These are phyloP conservation scores for Rhabdomys pumilio DNA, from an alignment of 2,797 vertebrate species.

Conservation along the genomic window DNA sequence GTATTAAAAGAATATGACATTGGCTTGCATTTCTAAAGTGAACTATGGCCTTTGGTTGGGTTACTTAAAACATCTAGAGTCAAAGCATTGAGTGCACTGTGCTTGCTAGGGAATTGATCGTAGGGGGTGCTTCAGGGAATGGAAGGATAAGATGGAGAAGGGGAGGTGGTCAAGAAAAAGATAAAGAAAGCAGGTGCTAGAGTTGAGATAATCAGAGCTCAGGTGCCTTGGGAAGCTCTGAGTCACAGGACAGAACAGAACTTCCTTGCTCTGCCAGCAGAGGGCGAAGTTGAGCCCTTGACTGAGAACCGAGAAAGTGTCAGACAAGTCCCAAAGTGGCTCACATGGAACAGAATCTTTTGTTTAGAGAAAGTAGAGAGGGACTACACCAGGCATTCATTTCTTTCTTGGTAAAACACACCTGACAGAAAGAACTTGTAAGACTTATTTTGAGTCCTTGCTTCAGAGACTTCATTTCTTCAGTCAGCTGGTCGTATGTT, in stretches of 20 bases:
- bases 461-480: not conserved
- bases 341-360: not conserved
- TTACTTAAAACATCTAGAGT: constrained; percentile 20
- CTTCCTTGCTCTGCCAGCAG: not conserved
- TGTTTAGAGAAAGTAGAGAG: not conserved
- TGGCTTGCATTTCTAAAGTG: not conserved
- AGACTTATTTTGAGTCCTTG: not conserved
- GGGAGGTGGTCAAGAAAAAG: not conserved
- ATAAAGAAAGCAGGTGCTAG: not conserved
- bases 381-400: not conserved
- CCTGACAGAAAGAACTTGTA: not conserved
- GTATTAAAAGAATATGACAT: not conserved
- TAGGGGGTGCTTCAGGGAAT: not conserved
- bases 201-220: not conserved
- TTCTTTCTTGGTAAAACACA: not conserved
- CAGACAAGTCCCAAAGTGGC: not conserved
- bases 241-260: not conserved
- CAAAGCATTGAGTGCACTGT: not conserved
- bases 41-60: not conserved
- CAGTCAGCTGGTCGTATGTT: not conserved
- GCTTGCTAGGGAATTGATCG: not conserved
- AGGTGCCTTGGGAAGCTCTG: too few species aligned
- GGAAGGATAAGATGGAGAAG: not conserved
- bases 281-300: not conserved
- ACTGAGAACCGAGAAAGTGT: not conserved